These are phyloP conservation scores for Scaptomyza graminum DNA, from an alignment of 1,140 invertebrate species.

Conservation along the genomic window DNA sequence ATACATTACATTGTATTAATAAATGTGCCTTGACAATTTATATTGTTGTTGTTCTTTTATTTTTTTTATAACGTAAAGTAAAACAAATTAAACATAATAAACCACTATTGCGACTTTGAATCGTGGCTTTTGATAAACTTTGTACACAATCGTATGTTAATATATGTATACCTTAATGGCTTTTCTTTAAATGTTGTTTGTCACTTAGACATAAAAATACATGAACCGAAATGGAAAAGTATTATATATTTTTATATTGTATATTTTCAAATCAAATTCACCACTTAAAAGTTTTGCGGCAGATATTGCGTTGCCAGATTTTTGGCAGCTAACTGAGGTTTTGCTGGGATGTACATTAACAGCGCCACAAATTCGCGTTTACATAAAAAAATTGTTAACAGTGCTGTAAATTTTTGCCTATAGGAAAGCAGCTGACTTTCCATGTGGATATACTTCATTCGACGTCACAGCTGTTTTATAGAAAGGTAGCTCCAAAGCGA, in stretches of 20 bases:
- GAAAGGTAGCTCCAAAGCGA: constrained; percentile 56
- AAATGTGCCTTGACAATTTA: constrained; percentile 54
- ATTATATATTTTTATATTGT: constrained; percentile 58
- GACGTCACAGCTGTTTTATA: constrained; percentile 53
- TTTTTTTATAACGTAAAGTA: constrained; percentile 4
- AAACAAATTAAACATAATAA: background rate
- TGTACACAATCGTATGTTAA: too few species aligned
- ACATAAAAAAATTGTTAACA: background rate
- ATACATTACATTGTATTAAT: constrained; percentile 66
- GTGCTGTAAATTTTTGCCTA: constrained; percentile 12
- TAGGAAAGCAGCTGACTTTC: constrained; percentile 43
- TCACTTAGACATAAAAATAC: constrained; percentile 30
- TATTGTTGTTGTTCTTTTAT: background rate
- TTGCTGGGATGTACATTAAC: constrained; percentile 37
- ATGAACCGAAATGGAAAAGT: constrained; percentile 38
- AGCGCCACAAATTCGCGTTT: constrained; percentile 19
- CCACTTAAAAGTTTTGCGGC: constrained; percentile 16
- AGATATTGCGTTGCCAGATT: constrained; percentile 28
- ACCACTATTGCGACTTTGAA: too few species aligned
- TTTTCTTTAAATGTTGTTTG: constrained; percentile 41
- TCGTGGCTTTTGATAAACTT: too few species aligned
- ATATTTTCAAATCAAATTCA: constrained; percentile 28
- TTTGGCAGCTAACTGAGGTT: constrained; percentile 9
- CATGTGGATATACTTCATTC: constrained; percentile 46
- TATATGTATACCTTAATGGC: background rate